Conservation (phyloP, 2,797 vertebrate genomes). For the Cossypha heuglini region DNA sequence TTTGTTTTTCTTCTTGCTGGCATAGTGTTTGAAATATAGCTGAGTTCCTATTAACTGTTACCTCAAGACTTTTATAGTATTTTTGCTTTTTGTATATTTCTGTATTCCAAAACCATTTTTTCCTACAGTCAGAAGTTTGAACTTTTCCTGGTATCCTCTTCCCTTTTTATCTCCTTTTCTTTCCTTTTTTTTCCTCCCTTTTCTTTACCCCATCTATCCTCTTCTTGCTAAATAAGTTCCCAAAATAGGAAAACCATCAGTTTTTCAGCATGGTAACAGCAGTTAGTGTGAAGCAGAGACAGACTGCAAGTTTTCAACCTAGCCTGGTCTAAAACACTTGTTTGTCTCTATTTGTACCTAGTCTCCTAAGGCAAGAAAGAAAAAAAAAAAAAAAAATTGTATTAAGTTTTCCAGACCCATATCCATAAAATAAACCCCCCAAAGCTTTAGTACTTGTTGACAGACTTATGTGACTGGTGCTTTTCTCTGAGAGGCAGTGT, state of each 20-base stretch:
- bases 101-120: background rate
- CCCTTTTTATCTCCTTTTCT: background rate
- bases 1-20: background rate
- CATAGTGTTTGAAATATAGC: background rate
- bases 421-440: background rate
- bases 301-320: background rate
- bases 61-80: background rate
- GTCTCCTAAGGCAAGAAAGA: background rate
- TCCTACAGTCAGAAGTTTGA: background rate
- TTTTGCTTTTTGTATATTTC: background rate
- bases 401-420: background rate
- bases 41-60: background rate
- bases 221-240: background rate
- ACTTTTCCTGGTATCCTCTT: background rate
- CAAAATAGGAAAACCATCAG: background rate
- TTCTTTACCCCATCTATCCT: background rate
- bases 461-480: background rate
- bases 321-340: background rate
- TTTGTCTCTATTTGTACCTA: background rate
- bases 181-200: accelerated
- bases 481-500: background rate
- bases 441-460: background rate
- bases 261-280: background rate
- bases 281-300: background rate
- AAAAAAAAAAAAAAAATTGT: background rate